A percentile compares a stretch with the other conserved stretches of the same genome.
Evolutionary conservation across 2,888 invertebrate genomes (phyloP).

Genomic region (Noctua janthina): DNA sequence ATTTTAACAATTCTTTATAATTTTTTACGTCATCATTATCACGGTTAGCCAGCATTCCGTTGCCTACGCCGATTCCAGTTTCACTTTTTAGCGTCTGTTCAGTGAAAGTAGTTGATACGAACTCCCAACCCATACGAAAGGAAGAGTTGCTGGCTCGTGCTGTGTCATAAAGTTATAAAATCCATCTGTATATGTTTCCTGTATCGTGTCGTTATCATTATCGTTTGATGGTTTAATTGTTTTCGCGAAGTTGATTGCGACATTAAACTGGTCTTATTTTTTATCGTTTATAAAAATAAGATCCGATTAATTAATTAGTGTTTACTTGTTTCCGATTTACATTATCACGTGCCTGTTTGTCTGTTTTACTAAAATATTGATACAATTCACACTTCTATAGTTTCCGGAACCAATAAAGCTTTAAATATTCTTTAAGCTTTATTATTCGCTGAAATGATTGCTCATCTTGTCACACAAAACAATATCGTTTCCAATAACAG

Average conservation of each 20-base stretch:
- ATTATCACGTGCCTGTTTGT: slow-evolving; percentile 11
- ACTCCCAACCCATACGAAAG: slow-evolving; percentile 82
- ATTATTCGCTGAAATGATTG: too few relatives aligned
- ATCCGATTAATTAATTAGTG: neutral
- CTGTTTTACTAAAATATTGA: neutral
- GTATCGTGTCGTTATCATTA: slow-evolving; percentile 24
- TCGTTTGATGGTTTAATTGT: slow-evolving; percentile 53
- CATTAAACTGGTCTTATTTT: slow-evolving; percentile 1
- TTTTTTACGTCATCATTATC: slow-evolving; percentile 76
- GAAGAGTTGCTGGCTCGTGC: slow-evolving; percentile 66
- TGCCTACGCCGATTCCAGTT: slow-evolving; percentile 83
- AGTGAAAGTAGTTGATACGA: slow-evolving; percentile 87
- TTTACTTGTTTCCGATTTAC: slow-evolving; percentile 22
- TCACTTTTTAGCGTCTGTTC: slow-evolving; percentile 88
- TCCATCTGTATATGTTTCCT: slow-evolving; percentile 63
- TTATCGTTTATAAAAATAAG: too few relatives aligned
- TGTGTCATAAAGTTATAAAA: slow-evolving; percentile 69
- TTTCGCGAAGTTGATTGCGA: slow-evolving; percentile 11
- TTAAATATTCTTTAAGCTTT: neutral
- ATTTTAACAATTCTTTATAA: slow-evolving; percentile 62
- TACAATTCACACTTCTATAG: neutral
- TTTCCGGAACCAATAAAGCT: slow-evolving; percentile 11
- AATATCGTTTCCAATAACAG: neutral
- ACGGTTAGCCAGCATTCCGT: slow-evolving; percentile 78
- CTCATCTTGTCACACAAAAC: neutral